phyloP scores from a whole-genome alignment of 1,140 invertebrate species.

The Amyelois transitella region DNA sequence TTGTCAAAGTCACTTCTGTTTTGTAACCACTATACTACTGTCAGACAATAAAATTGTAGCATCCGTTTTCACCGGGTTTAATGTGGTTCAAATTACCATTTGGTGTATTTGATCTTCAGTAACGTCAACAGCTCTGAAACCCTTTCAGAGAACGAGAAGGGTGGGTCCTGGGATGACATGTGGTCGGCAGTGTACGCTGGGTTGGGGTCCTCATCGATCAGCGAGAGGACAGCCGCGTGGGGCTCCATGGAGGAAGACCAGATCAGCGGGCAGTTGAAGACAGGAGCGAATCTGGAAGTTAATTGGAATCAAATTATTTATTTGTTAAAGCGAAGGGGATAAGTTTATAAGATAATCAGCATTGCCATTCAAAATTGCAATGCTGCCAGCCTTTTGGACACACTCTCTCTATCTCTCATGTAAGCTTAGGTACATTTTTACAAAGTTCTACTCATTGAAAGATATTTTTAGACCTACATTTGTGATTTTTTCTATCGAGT shows the following conservation, averaged over 20 bases:
- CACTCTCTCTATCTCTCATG: too few relatives aligned
- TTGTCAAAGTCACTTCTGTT: too few relatives aligned
- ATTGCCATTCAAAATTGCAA: too few relatives aligned
- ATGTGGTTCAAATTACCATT: neutral
- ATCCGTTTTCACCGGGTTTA: too few relatives aligned
- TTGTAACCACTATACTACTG: too few relatives aligned
- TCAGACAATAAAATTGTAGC: too few relatives aligned
- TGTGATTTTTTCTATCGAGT: too few relatives aligned
- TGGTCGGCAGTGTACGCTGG: constrained; percentile 10
- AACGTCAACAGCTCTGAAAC: constrained; percentile 9
- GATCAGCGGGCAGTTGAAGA: constrained; percentile 16
- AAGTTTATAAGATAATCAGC: neutral
- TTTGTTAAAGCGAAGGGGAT: neutral
- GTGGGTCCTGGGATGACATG: constrained; percentile 1
- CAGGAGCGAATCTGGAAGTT: constrained; percentile 8
- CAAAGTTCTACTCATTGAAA: too few relatives aligned
- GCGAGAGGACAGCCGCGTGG: constrained; percentile 5
- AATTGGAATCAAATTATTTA: neutral
- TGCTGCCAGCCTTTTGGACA: too few relatives aligned
- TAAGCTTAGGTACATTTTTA: too few relatives aligned
- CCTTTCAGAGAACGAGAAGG: constrained; percentile 6
- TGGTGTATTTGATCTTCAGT: neutral
- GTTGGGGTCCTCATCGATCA: constrained; percentile 14
- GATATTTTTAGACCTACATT: too few relatives aligned
- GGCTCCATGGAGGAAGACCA: constrained; percentile 17